phyloP scores from a whole-genome alignment of 53 echinoderm and acorn worm species.

The Holothuria leucospilota region DNA sequence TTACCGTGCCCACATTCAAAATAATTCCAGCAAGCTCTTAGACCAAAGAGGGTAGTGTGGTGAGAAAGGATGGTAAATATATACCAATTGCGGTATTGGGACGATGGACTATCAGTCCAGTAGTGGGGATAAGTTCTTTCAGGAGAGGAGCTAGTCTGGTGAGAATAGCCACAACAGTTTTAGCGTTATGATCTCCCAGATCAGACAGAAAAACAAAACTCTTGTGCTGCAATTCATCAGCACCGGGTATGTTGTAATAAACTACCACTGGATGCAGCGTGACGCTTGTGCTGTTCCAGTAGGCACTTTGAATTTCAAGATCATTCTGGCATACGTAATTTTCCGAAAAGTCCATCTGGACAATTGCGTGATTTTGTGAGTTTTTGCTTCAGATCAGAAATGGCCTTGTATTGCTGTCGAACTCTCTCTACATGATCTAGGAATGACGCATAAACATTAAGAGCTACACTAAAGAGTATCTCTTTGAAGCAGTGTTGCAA shows the following conservation, averaged over 20 bases:
- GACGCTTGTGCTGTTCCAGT: conserved; percentile 48
- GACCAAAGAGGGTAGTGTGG: conserved; percentile 10
- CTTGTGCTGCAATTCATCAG: conserved; percentile 26
- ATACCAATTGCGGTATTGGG: conserved; percentile 58
- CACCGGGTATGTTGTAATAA: conserved; percentile 38
- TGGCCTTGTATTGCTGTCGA: conserved; percentile 17
- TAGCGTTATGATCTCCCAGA: conserved; percentile 13
- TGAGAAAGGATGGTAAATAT: conserved; percentile 38
- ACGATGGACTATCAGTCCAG: conserved; percentile 67
- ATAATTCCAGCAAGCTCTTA: conserved; percentile 60
- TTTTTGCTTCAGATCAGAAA: conserved; percentile 18
- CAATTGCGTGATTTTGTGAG: conserved; percentile 16
- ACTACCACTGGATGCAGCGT: conserved; percentile 50
- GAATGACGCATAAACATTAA: background rate
- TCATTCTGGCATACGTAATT: conserved; percentile 50
- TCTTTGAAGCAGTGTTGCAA: too few relatives aligned
- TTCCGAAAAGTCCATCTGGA: conserved; percentile 62
- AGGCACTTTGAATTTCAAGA: conserved; percentile 43
- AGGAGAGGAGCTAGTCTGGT: conserved; percentile 29
- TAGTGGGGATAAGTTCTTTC: conserved; percentile 49
- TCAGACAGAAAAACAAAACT: conserved; percentile 52
- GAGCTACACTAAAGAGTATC: too few relatives aligned
- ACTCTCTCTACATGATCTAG: conserved; percentile 30
- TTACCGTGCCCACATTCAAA: conserved; percentile 66
- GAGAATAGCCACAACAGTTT: conserved; percentile 40